These are phyloP conservation scores for Diabrotica virgifera DNA, from an alignment of 1,140 invertebrate species.

Conservation along the genomic window DNA sequence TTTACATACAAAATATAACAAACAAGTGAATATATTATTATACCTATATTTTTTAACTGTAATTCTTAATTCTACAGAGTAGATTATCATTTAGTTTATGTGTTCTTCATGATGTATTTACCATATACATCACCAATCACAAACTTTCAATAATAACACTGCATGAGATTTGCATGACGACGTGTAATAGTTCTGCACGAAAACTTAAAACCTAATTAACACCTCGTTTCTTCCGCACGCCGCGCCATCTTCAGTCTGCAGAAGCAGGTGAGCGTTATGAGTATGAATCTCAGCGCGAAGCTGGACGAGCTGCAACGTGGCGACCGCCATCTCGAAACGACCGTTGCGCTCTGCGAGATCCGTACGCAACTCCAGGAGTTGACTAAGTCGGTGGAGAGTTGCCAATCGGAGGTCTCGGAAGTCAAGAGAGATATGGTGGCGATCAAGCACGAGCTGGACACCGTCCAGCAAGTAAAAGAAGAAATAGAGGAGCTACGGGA, in stretches of 20 bases:
- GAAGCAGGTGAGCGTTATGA: constrained; percentile 94
- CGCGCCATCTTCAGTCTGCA: constrained; percentile 67
- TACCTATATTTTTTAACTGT: no score
- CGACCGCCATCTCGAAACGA: constrained; percentile 83
- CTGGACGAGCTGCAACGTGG: constrained; percentile 81
- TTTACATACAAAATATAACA: no score
- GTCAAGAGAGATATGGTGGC: constrained; percentile 91
- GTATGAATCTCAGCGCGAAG: constrained; percentile 88
- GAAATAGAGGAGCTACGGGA: constrained; percentile 89
- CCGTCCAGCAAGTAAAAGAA: constrained; percentile 89
- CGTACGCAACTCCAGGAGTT: constrained; percentile 86
- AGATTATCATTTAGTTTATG: no score
- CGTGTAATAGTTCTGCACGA: not conserved
- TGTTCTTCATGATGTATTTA: no score
- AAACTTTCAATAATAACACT: not conserved
- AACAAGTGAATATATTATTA: no score
- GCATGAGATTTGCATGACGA: not conserved
- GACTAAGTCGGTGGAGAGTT: constrained; percentile 89
- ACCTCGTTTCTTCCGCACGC: constrained; percentile 9
- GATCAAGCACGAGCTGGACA: constrained; percentile 89
- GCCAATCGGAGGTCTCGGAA: constrained; percentile 86
- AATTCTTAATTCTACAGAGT: no score
- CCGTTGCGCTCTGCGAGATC: constrained; percentile 85
- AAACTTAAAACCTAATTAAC: constrained; percentile 6
- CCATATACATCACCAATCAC: not conserved